Percentiles rank a stretch among this genome's conserved stretches.
Evolutionary conservation across 2,113 vertebrate genomes (phyloP).

Genomic region (Malurus alboscapulatus): DNA sequence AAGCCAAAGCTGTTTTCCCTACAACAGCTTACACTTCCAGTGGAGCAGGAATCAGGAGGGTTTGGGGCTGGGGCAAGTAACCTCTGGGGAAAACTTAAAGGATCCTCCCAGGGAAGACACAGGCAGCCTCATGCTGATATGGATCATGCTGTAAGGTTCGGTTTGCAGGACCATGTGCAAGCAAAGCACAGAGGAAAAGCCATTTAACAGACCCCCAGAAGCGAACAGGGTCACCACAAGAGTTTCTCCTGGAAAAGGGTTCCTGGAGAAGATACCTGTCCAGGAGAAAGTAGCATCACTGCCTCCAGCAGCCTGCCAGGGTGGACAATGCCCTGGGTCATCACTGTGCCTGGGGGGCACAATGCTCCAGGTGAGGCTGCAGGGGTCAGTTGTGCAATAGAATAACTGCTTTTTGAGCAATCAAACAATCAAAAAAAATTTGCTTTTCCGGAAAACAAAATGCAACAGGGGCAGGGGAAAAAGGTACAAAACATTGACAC

Average conservation of each 20-base stretch:
- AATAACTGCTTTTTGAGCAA: neutral
- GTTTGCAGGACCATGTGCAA: neutral
- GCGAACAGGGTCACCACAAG: fast-evolving
- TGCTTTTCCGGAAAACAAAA: neutral
- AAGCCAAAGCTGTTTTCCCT: neutral
- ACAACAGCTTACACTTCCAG: neutral
- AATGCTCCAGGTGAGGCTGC: neutral
- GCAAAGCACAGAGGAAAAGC: neutral
- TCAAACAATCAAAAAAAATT: neutral
- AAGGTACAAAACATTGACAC: fast-evolving
- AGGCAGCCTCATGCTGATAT: neutral
- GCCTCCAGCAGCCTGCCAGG: neutral
- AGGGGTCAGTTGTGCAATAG: neutral
- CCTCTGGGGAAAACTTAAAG: neutral
- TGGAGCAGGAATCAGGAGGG: neutral
- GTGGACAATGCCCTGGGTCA: neutral
- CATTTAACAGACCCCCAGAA: fast-evolving
- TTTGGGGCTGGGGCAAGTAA: neutral
- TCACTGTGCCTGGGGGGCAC: no score
- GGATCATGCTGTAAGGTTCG: neutral
- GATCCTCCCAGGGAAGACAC: neutral
- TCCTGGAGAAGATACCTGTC: neutral
- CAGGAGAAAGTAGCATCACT: neutral
- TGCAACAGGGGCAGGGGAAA: neutral
- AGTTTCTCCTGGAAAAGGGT: neutral